Conservation (phyloP, 2,888 invertebrate species). For the Stenodema calcarata region DNA sequence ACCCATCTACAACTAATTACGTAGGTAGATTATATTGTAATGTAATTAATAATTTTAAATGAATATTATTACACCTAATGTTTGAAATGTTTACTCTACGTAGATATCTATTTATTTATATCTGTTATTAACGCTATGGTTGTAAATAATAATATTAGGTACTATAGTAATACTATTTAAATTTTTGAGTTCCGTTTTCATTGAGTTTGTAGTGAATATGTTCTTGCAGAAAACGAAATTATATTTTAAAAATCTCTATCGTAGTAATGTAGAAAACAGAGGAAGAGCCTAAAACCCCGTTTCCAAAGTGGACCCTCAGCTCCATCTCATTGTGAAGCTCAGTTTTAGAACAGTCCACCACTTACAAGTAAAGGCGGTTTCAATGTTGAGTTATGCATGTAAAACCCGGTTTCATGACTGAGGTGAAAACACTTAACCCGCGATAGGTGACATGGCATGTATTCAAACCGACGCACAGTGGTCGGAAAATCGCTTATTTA, state of each 20-base stretch:
- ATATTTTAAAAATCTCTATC: background rate
- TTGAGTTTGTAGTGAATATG: background rate
- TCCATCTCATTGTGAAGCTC: too few relatives aligned
- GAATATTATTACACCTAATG: background rate
- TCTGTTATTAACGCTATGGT: slow-evolving; percentile 8
- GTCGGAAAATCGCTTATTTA: too few relatives aligned
- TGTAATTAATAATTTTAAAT: background rate
- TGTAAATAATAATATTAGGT: slow-evolving; percentile 2
- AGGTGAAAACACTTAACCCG: too few relatives aligned
- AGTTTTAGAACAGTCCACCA: too few relatives aligned
- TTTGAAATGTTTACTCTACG: slow-evolving; percentile 6
- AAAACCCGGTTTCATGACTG: too few relatives aligned
- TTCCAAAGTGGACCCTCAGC: too few relatives aligned
- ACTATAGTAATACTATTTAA: background rate
- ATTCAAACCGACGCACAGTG: too few relatives aligned
- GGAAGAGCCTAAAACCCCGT: too few relatives aligned
- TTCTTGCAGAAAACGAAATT: background rate
- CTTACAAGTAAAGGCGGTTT: too few relatives aligned
- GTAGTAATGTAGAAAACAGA: background rate
- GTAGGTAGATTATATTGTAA: background rate
- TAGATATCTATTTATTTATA: background rate
- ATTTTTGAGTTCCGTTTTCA: background rate
- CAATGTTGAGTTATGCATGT: too few relatives aligned
- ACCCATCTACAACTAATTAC: background rate
- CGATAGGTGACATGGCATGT: too few relatives aligned